These are phyloP conservation scores for Melanostoma mellinum DNA, from an alignment of 2,888 invertebrate genomes.

Conservation along the genomic window DNA sequence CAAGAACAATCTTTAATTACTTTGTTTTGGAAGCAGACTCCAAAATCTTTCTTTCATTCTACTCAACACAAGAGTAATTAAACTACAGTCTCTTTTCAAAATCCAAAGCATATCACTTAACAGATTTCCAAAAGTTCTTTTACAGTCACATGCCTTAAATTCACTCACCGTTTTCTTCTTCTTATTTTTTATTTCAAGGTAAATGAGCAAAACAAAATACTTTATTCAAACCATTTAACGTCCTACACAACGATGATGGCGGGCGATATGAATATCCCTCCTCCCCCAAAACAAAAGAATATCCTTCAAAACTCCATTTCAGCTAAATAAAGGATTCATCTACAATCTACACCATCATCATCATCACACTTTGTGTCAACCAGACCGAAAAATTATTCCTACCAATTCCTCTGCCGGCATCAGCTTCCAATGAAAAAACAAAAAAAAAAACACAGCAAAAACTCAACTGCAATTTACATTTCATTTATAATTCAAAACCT, in stretches of 20 bases:
- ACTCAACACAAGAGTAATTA: no score
- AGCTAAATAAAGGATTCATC: conserved; percentile 60
- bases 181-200: no score
- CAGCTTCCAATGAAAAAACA: conserved; percentile 6
- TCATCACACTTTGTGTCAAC: conserved; percentile 62
- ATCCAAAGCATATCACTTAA: no score
- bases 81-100: no score
- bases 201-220: no score
- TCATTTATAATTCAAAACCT: conserved; percentile 64
- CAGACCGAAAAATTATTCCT: conserved; percentile 68
- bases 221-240: neutral
- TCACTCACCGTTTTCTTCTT: no score
- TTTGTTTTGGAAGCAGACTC: no score
- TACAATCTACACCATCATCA: conserved; percentile 35
- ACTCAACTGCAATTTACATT: conserved; percentile 68
- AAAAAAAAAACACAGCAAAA: conserved; percentile 14
- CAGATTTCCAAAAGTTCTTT: no score
- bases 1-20: no score
- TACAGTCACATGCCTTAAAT: no score
- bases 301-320: conserved; percentile 16
- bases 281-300: neutral
- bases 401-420: neutral
- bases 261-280: no score
- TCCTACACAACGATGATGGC: neutral
- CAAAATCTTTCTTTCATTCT: no score